Base-by-base conservation (phyloP, 2,888 invertebrate genomes). In the Coelinius sp. region DNA sequence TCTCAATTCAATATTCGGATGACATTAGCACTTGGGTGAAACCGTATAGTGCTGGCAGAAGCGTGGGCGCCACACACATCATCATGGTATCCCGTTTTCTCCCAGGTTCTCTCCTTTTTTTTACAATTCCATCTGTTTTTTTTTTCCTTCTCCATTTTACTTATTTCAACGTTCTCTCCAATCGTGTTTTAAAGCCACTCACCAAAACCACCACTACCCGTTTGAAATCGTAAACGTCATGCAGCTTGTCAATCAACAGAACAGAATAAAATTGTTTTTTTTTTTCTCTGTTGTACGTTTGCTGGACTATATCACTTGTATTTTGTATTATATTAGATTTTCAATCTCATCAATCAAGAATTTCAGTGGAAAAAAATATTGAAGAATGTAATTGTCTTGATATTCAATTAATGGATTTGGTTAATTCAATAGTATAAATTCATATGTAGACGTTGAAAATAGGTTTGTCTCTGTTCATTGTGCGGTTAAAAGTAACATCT, bases 391-490 rank as follows among this genome's bases (percentile, higher is more conserved):
- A n/a, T n/a, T n/a, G n/a, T n/a, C 3, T 35, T 10, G 35, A 35
- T 10, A 35, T 35, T 35, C 35, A 10, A 35, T 35, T 10, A 44
- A 14, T 31, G 31, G 4, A 4, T 31, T 8, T 31, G 8, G 8
- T 10, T 2, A 59, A 59, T 59, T 59, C n/a, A 25, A 14, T 27
- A 14, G 17, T 3, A 35, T 17, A 59, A 59, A 59, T 59, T n/a
- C 59, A 59, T 31, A 59, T 59, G 17, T 75, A 78, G 76, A 77
- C 81, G 81, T 83, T 49, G 83, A 80, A 79, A 75, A 78, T 80
- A 79, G 76, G 77, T 80, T 73, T 77, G 71, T 70, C 81, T 75
- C 77, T 70, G 74, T 76, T 78, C 76, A 17, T 59, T n/a, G 7
- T 31, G 31, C 35, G 59, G 59, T 31, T 59, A 59, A 59, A 59